Conservation (phyloP, 2,113 vertebrate genomes). For the Lonchura striata region DNA sequence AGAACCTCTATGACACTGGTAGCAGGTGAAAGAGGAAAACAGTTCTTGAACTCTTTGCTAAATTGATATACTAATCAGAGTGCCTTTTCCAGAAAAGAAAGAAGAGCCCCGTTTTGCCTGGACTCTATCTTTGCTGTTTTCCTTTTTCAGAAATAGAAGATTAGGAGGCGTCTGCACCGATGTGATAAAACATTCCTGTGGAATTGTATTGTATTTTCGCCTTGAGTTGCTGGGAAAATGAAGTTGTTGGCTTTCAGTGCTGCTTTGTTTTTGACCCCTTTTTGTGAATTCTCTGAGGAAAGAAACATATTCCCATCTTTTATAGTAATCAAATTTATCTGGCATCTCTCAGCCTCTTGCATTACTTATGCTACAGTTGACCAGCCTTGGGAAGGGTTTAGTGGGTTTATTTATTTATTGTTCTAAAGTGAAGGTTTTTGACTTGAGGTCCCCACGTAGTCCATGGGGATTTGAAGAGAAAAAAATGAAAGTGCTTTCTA, state of each 20-base stretch:
- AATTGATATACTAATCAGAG: constrained; percentile 61
- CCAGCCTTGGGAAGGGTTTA: constrained; percentile 77
- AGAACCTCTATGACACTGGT: not conserved
- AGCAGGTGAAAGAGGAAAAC: constrained; percentile 39
- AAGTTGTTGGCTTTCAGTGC: constrained; percentile 79
- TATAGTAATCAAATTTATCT: constrained; percentile 93
- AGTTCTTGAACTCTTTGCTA: constrained; percentile 39
- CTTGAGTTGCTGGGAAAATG: constrained; percentile 75
- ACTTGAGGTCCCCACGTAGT: constrained; percentile 75
- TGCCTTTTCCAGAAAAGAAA: constrained; percentile 63
- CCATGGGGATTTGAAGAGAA: constrained; percentile 61
- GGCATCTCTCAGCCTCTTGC: constrained; percentile 84
- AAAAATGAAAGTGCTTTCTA: constrained; percentile 61
- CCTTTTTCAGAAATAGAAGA: constrained; percentile 74
- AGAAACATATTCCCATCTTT: constrained; percentile 86
- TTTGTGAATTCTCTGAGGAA: constrained; percentile 86
- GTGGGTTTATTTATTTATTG: constrained; percentile 85
- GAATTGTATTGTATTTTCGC: constrained; percentile 78
- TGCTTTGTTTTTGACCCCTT: constrained; percentile 86
- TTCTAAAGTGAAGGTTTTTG: constrained; percentile 85
- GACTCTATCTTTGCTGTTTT: constrained; percentile 73
- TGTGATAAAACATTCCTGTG: constrained; percentile 75
- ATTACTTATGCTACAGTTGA: constrained; percentile 85
- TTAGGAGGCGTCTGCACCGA: constrained; percentile 75
- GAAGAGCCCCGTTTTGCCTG: constrained; percentile 72